Evolutionary conservation across 2,113 vertebrate species (phyloP), one percentile per base, ranked within the genome.

Genomic region (Hippopotamus amphibius): DNA sequence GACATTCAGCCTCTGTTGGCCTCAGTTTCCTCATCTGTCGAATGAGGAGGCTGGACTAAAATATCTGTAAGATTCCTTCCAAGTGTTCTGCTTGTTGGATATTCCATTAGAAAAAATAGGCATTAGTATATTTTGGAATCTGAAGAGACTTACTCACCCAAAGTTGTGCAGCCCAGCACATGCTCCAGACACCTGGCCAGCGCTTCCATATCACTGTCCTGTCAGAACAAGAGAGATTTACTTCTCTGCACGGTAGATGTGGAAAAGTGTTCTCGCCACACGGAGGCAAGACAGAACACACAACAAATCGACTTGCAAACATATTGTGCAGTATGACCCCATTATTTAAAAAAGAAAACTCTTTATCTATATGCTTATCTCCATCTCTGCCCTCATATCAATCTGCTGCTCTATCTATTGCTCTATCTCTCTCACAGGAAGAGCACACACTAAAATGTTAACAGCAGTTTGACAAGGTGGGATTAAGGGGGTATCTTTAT

Each of bases 181-280:
- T 98, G 96, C 98, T 99, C 99, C 99, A 99, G 98, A 98, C 99
- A 99, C 72, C 95, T 95, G 97, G 99, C 98, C 98, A 99, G 98
- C 5, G 98, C 99, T 88, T 99, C 99, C 2, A 98, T 86, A 88
- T 99, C 99, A 81, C 98, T 99, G 97, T 99, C 99, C 99, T 99
- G 98, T 87, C 74, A 85, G 83, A 55, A 96, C 74, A 97, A 91
- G 13, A 94, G 77, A 71, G 12, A 66, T 14, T 95, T 93, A 96
- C 10, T 61, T 71, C n/a, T 50, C 10, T 33, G 13, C 12, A 14
- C 37, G n/a, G 12, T 4, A 22, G 69, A 83, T 43, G 91, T 19
- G n/a, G 46, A 57, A 90, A 87, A 30, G 33, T 72, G 41, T 33
- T 79, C 5, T 24, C 53, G 28, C 7, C 28, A 71, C 10, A 79